phyloP scores from a whole-genome alignment of 2,113 vertebrate species.

The Tyto alba region DNA sequence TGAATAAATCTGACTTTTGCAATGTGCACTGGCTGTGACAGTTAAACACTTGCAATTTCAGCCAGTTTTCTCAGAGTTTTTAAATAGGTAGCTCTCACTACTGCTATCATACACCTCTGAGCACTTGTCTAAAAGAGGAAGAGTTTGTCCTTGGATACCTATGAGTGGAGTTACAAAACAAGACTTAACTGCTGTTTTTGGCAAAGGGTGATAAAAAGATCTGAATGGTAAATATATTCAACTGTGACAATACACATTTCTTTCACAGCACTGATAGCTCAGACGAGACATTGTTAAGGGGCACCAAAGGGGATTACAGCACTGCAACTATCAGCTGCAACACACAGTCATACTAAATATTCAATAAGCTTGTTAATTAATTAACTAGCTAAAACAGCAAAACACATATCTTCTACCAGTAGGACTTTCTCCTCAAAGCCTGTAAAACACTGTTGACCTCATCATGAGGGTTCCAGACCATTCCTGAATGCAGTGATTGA shows the following conservation, averaged over 20 bases:
- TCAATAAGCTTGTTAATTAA: not conserved
- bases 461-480: not conserved
- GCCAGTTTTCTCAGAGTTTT: not conserved
- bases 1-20: not conserved
- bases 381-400: not conserved
- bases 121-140: not conserved
- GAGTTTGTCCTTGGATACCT: not conserved
- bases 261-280: not conserved
- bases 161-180: not conserved
- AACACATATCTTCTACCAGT: not conserved
- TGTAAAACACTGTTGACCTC: not conserved
- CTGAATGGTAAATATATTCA: not conserved
- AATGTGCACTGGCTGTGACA: not conserved
- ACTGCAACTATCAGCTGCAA: not conserved
- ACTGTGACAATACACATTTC: not conserved
- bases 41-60: not conserved
- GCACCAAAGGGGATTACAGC: not conserved
- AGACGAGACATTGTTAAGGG: not conserved
- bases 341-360: not conserved
- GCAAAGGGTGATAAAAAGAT: not conserved
- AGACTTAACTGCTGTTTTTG: not conserved
- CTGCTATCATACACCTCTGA: not conserved
- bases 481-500: not conserved
- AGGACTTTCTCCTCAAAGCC: not conserved
- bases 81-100: not conserved